Base-by-base conservation (phyloP, 2,888 invertebrate species). In the Drosophila anomalata region DNA sequence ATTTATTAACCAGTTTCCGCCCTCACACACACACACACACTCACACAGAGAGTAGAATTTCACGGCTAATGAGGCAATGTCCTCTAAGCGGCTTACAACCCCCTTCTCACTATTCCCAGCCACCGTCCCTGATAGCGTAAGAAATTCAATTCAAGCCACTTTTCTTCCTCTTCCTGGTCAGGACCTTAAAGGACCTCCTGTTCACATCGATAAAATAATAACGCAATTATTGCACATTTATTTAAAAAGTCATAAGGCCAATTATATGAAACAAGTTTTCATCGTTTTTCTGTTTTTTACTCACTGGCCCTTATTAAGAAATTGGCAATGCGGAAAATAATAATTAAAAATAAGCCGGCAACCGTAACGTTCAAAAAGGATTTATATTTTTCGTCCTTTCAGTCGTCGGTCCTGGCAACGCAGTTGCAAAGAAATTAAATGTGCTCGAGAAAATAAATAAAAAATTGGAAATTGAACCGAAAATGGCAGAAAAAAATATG, bases 281-380 rank as follows among this genome's bases (percentile, higher is more conserved):
- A 2, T 55, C 29, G n/a, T 41, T 20, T 24, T 24, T 24, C 24
- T 7, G n/a, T 33, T n/a, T 56, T 31, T 31, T 50, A 20, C 65
- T 44, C 26, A 12, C 39, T 44, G 58, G 55, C 66, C 77, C 82
- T 82, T 87, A 73, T 87, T 73, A 82, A 79, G 80, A 79, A 82
- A 86, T 82, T 82, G 70, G 66, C 88, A 82, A 82, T 82, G 86
- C 83, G 80, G 74, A 79, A 84, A 83, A 85, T 79, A 70, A 86
- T 82, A 83, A 82, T 87, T 79, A 87, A 77, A 79, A 87, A 79
- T 81, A 84, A 82, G 78, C 66, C 72, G 48, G 63, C 69, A 54
- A 74, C 54, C 51, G 69, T 53, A 55, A 55, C 68, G 61, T 50
- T 61, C 46, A 44, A 67, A 81, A 76, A 70, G 77, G 70, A 79